A percentile compares a stretch with the other conserved stretches of the same genome.
phyloP scores from a whole-genome alignment of 2,113 vertebrate species.

The Actinemys pallida region DNA sequence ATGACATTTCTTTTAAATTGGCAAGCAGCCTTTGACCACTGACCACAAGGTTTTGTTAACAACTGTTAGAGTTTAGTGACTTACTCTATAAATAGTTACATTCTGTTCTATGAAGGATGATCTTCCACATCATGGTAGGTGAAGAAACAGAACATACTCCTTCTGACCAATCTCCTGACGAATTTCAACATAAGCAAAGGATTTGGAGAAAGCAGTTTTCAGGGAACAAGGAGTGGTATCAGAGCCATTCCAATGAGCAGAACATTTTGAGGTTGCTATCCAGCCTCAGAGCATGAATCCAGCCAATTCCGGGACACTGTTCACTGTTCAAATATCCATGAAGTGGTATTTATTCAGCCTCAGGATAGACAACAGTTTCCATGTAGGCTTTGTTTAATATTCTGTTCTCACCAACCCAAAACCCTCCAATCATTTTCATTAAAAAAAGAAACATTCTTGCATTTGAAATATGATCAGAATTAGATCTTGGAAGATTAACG shows the following conservation, averaged over 20 bases:
- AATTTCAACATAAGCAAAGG: constrained; percentile 17
- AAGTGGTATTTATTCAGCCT: neutral
- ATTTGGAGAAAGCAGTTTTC: constrained; percentile 17
- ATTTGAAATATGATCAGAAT: neutral
- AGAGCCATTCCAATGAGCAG: neutral
- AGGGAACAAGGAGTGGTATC: neutral
- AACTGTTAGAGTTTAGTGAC: neutral
- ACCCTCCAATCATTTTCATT: neutral
- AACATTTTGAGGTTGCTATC: neutral
- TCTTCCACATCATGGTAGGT: rapidly evolving
- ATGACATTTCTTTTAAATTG: neutral
- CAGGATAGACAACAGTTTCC: neutral
- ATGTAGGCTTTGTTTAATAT: neutral
- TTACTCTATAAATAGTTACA: neutral
- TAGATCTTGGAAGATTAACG: constrained; percentile 8
- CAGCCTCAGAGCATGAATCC: neutral
- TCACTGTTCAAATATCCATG: neutral
- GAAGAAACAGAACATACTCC: constrained; percentile 23
- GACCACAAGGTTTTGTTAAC: neutral
- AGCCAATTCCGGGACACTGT: neutral
- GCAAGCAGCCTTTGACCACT: neutral
- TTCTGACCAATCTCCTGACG: neutral
- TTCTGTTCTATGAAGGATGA: neutral
- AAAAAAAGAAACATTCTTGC: neutral
- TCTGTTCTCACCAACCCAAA: neutral